Base-by-base conservation (phyloP, 35 echinoderm and acorn worm species). In the Lytechinus pictus region DNA sequence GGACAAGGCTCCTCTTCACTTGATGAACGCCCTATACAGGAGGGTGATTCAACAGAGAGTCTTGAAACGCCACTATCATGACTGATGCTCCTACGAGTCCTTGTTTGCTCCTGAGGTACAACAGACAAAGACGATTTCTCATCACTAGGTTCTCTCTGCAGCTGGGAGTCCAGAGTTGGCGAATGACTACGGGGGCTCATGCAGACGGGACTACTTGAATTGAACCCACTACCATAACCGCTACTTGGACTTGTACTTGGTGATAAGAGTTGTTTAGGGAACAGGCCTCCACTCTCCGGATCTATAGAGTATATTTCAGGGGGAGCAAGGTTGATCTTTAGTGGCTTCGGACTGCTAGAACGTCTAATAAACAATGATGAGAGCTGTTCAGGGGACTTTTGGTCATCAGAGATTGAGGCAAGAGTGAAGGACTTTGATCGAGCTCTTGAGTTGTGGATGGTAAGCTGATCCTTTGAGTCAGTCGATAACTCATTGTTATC, bases 171-270 rank as follows among this genome's bases (percentile, higher is more conserved):
- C 5, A 95, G 71, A 16, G 94, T 58, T 33, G 97, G 97, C 4
- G 97, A 98, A 55, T 94, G 92, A 94, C 97, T 97, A 29, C 97
- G 86, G 9, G 97, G 97, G 92, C 97, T 98, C 52, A 97, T 86
- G 88, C 93, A 97, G 29, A 96, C 94, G 2, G 97, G 97, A 95
- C 97, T 98, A 87, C 96, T 97, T 53, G 95, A 98, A 55, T 96
- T 96, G 91, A 97, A 96, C 27, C 97, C 97, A 96, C 97, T 98
- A 33, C 96, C 96, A 95, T 98, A 98, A 54, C 96, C 97, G 91
- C 97, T 98, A 58, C 97, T 97, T 52, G 96, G 97, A 96, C 97
- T 98, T 19, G 95, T 97, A 54, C 95, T 95, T 7, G 97, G 96
- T 54, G 96, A 97, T 13, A 91, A 71, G 79, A 93, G 72, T 27